A percentile compares a stretch with the other conserved stretches of the same genome.
phyloP scores from a whole-genome alignment of 2,888 invertebrate species.

The Alloplasta piceator region DNA sequence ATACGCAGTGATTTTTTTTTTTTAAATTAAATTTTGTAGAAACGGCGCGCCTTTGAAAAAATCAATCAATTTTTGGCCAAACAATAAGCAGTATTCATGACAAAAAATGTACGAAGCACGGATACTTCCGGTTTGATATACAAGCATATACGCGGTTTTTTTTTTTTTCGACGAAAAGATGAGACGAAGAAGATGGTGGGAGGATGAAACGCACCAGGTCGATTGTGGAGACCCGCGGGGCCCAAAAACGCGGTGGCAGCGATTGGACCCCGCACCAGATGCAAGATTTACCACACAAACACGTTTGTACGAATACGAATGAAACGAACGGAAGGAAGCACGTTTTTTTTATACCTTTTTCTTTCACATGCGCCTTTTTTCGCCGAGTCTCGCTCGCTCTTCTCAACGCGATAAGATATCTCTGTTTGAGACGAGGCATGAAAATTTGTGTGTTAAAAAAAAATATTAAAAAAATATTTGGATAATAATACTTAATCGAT shows the following conservation, averaged over 20 bases:
- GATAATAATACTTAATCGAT: no score
- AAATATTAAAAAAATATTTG: no score
- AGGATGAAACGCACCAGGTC: conserved; percentile 58
- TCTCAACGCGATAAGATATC: conserved; percentile 6
- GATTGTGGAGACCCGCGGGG: conserved; percentile 60
- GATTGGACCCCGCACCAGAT: conserved; percentile 70
- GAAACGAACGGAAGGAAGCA: conserved; percentile 73
- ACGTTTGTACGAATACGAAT: conserved; percentile 38
- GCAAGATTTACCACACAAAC: conserved; percentile 67
- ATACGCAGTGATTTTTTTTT: no score
- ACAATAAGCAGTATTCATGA: neutral
- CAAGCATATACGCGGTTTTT: neutral
- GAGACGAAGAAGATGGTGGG: conserved; percentile 49
- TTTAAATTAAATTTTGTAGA: no score
- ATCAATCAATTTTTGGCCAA: no score
- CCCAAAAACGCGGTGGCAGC: conserved; percentile 36
- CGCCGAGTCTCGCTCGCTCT: conserved; percentile 55
- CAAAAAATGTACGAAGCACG: conserved; percentile 32
- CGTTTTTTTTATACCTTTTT: conserved; percentile 70
- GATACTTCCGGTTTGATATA: conserved; percentile 56
- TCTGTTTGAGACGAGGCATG: neutral
- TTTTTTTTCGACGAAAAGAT: conserved; percentile 34
- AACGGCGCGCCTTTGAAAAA: no score
- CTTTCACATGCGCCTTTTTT: conserved; percentile 70
- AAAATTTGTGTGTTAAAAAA: no score